Evolutionary conservation across 2,797 vertebrate species (phyloP), one percentile per base, ranked within the genome.

Genomic region (Acanthurus lineatus): DNA sequence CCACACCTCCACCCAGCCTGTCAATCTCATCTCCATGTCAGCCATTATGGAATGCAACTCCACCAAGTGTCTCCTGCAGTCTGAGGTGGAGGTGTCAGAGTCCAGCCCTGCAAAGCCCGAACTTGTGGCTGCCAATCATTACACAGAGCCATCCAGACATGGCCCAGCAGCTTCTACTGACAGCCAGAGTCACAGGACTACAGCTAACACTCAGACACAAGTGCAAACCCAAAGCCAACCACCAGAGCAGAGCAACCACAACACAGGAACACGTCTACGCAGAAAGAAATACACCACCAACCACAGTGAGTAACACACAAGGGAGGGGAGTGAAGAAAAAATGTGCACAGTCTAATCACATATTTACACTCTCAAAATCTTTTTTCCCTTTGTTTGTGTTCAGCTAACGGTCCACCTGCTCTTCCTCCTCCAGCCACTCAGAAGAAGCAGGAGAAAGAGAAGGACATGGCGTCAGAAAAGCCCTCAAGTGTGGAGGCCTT

Each of bases 41-140:
- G 96, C 97, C 88, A 95, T 97, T 32, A 88, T 91, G 53, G 95
- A 96, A 75, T 94, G 94, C 89, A 92, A 95, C 91, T 98, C 97
- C 88, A 96, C 95, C 12, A 97, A 95, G 92, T 96, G 96, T 72
- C 94, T 97, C 32, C 86, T 97, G 56, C 96, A 95, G 6, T 70
- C 93, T 0, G 85, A 88, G 5, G 93, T 44, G 0, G 95, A 94
- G 53, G 93, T 92, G 54, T 69, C 86, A 0, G 86, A 88, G 52
- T 67, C 48, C 0, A 74, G 74, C 53, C 80, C 90, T 0, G 77
- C 67, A 5, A 89, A 90, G 69, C 49, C 58, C 0, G 89, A 89
- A 45, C 60, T 22, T 0, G 47, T 54, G 44, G 53, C 67, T 0
- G 78, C 49, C 71, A 76, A 59, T 73, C 73, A 79, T 69, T 67